Evolutionary conservation across 2,888 invertebrate species (phyloP).

Genomic region (Agonopterix heracliana): DNA sequence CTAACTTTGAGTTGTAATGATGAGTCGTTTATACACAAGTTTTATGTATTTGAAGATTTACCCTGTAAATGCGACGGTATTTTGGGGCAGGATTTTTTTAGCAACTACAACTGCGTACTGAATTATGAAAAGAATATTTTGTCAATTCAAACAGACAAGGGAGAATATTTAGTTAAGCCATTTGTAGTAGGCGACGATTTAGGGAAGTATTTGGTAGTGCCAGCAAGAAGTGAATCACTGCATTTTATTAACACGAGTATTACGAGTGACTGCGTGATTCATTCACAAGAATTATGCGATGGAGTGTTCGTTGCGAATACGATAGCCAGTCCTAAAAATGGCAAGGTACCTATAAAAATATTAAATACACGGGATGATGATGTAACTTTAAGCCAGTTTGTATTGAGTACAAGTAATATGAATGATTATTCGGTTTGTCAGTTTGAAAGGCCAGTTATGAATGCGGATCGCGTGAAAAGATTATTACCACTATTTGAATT

Average conservation of each 20-base stretch:
- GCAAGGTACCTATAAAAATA: conserved; percentile 14
- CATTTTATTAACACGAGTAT: conserved; percentile 10
- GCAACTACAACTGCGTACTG: conserved; percentile 8
- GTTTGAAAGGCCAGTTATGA: conserved; percentile 10
- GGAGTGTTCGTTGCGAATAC: conserved; percentile 15
- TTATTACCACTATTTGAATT: conserved; percentile 15
- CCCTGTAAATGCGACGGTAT: conserved; percentile 4
- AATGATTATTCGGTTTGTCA: conserved; percentile 13
- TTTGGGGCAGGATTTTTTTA: conserved; percentile 15
- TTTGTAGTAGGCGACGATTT: not conserved
- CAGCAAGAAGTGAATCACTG: conserved; percentile 14
- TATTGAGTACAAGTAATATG: conserved; percentile 3
- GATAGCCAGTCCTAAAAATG: conserved; percentile 8
- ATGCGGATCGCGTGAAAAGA: conserved; percentile 14
- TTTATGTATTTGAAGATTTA: conserved; percentile 5
- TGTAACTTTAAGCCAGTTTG: conserved; percentile 10
- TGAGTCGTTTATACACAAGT: conserved; percentile 2
- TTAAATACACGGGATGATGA: conserved; percentile 14
- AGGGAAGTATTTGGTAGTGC: conserved; percentile 1
- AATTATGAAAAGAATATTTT: conserved; percentile 9
- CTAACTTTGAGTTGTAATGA: not conserved
- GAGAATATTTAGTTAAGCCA: not conserved
- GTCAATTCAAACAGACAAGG: conserved; percentile 1
- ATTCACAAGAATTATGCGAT: conserved; percentile 11
- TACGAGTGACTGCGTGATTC: conserved; percentile 13